Evolutionary conservation across 1,140 invertebrate species (phyloP).

Genomic region (Cotesia chilonis): DNA sequence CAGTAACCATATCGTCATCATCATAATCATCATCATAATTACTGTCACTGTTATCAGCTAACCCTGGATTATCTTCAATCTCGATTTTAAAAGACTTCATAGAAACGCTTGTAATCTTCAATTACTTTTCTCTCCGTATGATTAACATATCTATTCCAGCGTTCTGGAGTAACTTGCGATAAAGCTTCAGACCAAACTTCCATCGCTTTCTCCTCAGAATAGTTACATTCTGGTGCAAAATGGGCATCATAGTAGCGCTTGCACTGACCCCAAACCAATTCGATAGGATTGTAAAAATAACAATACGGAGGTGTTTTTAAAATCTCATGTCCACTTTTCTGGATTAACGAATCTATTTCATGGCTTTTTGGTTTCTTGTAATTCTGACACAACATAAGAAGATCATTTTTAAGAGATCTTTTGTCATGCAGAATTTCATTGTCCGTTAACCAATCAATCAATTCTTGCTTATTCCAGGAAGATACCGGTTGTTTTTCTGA

Average conservation of each 20-base stretch:
- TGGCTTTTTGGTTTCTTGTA: neutral
- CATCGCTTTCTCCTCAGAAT: neutral
- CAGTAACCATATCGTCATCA: too few relatives aligned
- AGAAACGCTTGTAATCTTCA: too few relatives aligned
- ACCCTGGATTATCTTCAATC: too few relatives aligned
- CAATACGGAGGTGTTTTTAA: constrained; percentile 54
- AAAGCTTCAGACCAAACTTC: neutral
- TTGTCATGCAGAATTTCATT: neutral
- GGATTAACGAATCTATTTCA: neutral
- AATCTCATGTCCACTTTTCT: constrained; percentile 34
- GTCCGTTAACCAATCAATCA: neutral
- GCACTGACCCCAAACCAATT: constrained; percentile 51
- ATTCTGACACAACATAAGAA: neutral
- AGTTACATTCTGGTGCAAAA: neutral
- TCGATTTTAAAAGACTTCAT: too few relatives aligned
- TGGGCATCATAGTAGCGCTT: constrained; percentile 40
- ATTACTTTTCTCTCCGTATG: too few relatives aligned
- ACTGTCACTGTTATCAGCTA: too few relatives aligned
- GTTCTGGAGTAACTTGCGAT: neutral
- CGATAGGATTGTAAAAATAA: constrained; percentile 55
- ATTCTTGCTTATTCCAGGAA: neutral
- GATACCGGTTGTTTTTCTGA: constrained; percentile 5
- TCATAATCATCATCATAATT: too few relatives aligned
- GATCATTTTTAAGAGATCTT: neutral
- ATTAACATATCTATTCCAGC: neutral